Percentiles rank a stretch among this genome's conserved stretches.
Evolutionary conservation across 92 coral and sea anemone genomes (phyloP).

Genomic region (Parazoanthus swiftii): DNA sequence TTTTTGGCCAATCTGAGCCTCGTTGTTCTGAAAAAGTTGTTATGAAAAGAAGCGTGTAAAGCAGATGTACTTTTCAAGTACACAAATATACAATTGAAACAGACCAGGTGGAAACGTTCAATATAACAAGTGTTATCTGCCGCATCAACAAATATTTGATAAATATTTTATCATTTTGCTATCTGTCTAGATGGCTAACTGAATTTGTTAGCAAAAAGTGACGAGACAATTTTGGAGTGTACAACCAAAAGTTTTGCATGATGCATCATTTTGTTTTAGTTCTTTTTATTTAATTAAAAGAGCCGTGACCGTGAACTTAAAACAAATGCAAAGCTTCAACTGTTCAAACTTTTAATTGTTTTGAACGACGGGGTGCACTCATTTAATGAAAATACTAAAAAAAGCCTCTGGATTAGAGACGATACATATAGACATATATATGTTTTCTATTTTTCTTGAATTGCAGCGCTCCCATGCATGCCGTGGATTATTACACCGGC

Average conservation of each 20-base stretch:
- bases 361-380: neutral
- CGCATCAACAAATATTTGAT: neutral
- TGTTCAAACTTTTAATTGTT: slow-evolving; percentile 12
- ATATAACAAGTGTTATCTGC: neutral
- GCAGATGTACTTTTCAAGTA: too few relatives aligned
- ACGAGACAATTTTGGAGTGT: neutral
- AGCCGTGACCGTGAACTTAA: neutral
- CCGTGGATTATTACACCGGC: neutral
- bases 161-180: too few relatives aligned
- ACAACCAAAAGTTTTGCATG: too few relatives aligned
- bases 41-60: too few relatives aligned
- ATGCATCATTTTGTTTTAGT: neutral
- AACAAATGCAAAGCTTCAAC: neutral
- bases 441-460: neutral
- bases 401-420: neutral
- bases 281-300: neutral
- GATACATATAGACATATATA: too few relatives aligned
- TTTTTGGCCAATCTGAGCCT: too few relatives aligned
- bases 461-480: too few relatives aligned
- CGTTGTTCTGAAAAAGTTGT: too few relatives aligned
- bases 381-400: neutral
- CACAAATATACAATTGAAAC: too few relatives aligned
- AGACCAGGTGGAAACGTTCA: neutral
- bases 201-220: neutral
- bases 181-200: neutral